phyloP scores from a whole-genome alignment of 2,113 vertebrate species.

The Hiodon tergisus region DNA sequence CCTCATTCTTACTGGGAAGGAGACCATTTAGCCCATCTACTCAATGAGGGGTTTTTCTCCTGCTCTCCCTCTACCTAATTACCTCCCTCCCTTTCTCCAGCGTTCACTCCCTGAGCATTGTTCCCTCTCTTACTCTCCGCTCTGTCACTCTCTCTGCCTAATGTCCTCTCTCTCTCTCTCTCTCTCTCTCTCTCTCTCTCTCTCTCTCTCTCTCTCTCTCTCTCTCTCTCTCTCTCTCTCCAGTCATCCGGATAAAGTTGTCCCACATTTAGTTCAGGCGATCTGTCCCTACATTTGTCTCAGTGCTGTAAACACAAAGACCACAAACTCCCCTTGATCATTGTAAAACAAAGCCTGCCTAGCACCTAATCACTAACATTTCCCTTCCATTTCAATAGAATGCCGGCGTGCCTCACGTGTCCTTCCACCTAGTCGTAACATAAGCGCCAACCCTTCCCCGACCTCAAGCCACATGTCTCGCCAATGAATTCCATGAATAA shows the following conservation, averaged over 20 bases:
- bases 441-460: neutral
- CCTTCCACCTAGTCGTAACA: neutral
- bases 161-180: slow-evolving; percentile 8
- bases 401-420: neutral
- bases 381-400: neutral
- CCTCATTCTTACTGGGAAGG: neutral
- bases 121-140: neutral
- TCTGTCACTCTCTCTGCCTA: neutral
- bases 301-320: slow-evolving; percentile 3
- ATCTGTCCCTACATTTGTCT: neutral
- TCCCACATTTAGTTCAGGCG: slow-evolving; percentile 14
- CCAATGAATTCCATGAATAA: neutral
- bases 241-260: neutral
- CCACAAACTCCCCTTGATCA: neutral
- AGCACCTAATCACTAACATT: neutral
- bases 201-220: slow-evolving; percentile 16
- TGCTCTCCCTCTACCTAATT: neutral
- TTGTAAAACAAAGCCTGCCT: neutral
- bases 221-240: slow-evolving; percentile 10
- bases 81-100: slow-evolving; percentile 7
- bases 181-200: slow-evolving; percentile 1
- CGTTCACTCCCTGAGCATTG: neutral
- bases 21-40: neutral
- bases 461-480: neutral
- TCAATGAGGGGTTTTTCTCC: neutral